Percentiles rank a stretch among this genome's conserved stretches.
These are phyloP conservation scores for Brienomyrus brachyistius DNA, from an alignment of 2,113 vertebrate genomes.

Conservation along the genomic window DNA sequence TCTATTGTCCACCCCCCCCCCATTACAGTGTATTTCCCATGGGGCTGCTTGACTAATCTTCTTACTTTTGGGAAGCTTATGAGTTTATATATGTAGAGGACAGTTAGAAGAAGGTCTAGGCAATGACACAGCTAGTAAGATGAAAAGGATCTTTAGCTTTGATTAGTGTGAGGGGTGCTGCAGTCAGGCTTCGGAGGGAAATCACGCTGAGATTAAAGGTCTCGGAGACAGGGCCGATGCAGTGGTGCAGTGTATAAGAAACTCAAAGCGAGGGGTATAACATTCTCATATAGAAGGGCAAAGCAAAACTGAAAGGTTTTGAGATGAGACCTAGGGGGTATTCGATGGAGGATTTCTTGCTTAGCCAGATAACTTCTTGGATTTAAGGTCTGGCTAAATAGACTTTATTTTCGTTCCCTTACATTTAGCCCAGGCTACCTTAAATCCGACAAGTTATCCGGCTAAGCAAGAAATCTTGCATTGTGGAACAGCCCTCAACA, in stretches of 20 bases:
- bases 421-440: too few relatives aligned
- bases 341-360: too few relatives aligned
- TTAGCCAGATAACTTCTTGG: too few relatives aligned
- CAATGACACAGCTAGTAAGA: background rate
- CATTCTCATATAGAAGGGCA: background rate
- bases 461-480: too few relatives aligned
- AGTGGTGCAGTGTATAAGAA: background rate
- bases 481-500: too few relatives aligned
- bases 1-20: background rate
- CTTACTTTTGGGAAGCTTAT: conserved; percentile 1
- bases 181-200: background rate
- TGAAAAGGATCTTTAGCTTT: background rate
- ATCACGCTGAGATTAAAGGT: background rate
- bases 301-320: background rate
- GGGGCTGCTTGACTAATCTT: background rate
- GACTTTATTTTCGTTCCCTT: too few relatives aligned
- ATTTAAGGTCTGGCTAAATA: too few relatives aligned
- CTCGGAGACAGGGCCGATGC: background rate
- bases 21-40: background rate
- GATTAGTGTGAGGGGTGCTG: background rate
- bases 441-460: too few relatives aligned
- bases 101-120: background rate
- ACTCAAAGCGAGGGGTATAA: background rate
- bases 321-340: background rate
- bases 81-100: background rate